These are phyloP conservation scores for Pachyramphus minor DNA, from an alignment of 2,113 vertebrate genomes.

Conservation along the genomic window DNA sequence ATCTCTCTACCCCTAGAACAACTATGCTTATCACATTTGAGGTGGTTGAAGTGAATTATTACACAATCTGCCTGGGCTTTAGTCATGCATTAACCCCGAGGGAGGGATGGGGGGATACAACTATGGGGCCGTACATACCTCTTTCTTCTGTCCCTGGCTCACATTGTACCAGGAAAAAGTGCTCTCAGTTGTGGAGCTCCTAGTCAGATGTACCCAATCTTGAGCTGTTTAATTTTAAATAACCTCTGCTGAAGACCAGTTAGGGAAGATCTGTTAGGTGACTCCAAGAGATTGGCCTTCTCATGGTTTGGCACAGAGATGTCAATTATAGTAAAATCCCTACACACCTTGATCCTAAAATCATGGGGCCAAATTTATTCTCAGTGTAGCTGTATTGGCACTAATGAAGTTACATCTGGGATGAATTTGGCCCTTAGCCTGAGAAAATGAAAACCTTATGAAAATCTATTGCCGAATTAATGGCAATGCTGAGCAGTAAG, in stretches of 20 bases:
- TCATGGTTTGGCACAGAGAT: neutral
- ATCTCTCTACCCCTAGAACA: neutral
- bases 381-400: neutral
- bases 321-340: neutral
- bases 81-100: neutral
- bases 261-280: neutral
- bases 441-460: neutral
- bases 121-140: neutral
- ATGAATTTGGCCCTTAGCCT: neutral
- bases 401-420: neutral
- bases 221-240: neutral
- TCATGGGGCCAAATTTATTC: neutral
- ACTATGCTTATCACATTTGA: neutral
- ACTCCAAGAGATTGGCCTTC: neutral
- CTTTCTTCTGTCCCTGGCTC: neutral
- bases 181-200: neutral
- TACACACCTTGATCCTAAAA: neutral
- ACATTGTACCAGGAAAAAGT: neutral
- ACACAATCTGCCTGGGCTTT: neutral
- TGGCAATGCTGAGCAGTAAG: constrained; percentile 10
- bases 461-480: constrained; percentile 2
- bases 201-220: neutral
- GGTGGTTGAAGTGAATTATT: neutral
- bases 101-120: neutral
- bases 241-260: neutral